Percentiles rank a stretch among this genome's conserved stretches.
Conservation (phyloP, 2,888 invertebrate genomes). For the Cantharis rufa region DNA sequence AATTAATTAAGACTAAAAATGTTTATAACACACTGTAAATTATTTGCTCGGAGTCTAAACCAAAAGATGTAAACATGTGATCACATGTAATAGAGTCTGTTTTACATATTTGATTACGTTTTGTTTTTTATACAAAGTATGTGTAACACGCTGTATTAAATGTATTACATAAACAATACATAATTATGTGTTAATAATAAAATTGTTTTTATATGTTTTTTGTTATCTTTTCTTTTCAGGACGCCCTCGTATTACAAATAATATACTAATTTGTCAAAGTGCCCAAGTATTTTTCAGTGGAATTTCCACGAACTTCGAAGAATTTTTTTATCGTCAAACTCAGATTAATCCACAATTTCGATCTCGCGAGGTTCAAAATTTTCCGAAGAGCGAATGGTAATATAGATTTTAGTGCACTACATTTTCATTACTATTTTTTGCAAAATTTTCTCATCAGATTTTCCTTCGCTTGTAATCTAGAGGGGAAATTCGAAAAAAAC, state of each 20-base stretch:
- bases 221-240: neutral
- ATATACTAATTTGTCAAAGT: too few relatives aligned
- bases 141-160: slow-evolving; percentile 48
- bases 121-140: slow-evolving; percentile 41
- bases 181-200: slow-evolving; percentile 51
- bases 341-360: too few relatives aligned
- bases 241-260: neutral
- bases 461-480: too few relatives aligned
- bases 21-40: neutral
- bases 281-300: too few relatives aligned
- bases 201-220: neutral
- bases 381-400: too few relatives aligned
- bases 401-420: too few relatives aligned
- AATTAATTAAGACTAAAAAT: neutral
- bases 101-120: slow-evolving; percentile 44
- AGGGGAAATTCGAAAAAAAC: too few relatives aligned
- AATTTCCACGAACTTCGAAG: too few relatives aligned
- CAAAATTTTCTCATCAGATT: too few relatives aligned
- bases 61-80: slow-evolving; percentile 38
- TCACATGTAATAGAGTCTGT: slow-evolving; percentile 47
- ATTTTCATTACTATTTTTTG: too few relatives aligned
- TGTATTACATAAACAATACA: slow-evolving; percentile 45
- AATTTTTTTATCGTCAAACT: too few relatives aligned
- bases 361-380: too few relatives aligned
- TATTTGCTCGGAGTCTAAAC: slow-evolving; percentile 32